Base-by-base conservation (phyloP, 2,797 vertebrate genomes). In the Liparis tanakae region DNA sequence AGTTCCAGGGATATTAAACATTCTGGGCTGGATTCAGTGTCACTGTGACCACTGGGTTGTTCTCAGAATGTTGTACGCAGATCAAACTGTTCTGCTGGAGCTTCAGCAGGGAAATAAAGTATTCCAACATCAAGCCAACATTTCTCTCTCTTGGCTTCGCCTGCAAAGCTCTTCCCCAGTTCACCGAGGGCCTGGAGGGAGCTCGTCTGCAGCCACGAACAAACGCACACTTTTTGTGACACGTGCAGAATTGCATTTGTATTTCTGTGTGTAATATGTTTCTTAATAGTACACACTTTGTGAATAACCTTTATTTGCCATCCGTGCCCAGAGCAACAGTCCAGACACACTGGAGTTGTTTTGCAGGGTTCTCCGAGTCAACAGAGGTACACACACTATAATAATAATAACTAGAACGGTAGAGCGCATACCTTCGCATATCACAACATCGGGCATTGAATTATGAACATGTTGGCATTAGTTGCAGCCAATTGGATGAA, bases 31-130 rank as follows among this genome's bases (percentile, higher is more conserved):
- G 39, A 65, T 71, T 37, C 17, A 57, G 6, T 46, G 18, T 68
- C 57, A 57, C n/a, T n/a, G 18, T 55, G 74, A 51, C 48, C 15
- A 10, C 54, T 56, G 2, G 25, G 25, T 30, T 30, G 2, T 30
- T 30, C 2, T 30, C 25, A 30, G 25, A 30, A 30, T 30, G 25
- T 30, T 30, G 25, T 30, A 30, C 25, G 25, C 25, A n/a, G n/a
- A n/a, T n/a, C n/a, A 30, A 30, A 30, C 25, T 74, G 64, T 79
- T 85, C 70, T 64, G 6, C 41, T 39, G 17, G 70, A 76, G 43
- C 43, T 71, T 33, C 53, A 68, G 53, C 17, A 37, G 68, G 39
- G 50, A 54, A 46, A 78, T 71, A 43, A 79, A 36, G 72, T 34
- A 76, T 39, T 54, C 44, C n/a, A 48, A 67, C 41, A 30, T 30